Conservation (phyloP, 2,888 invertebrate species). For the Spilarctia lutea region DNA sequence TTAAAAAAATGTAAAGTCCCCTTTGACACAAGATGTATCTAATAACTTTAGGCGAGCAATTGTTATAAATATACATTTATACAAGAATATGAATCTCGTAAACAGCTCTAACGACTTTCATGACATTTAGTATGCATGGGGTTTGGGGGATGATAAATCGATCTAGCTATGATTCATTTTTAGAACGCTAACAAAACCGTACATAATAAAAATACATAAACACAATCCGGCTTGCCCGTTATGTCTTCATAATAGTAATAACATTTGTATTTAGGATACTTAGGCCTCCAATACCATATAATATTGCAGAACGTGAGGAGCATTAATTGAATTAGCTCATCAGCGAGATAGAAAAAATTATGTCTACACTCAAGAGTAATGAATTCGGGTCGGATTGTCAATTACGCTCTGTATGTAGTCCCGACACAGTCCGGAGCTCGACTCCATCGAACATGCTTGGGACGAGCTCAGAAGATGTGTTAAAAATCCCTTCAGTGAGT, state of each 20-base stretch:
- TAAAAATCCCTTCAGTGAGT: too few species aligned
- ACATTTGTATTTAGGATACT: constrained; percentile 42
- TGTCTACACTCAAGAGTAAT: neutral
- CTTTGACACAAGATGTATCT: too few species aligned
- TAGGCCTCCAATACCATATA: constrained; percentile 21
- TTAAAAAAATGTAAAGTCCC: too few species aligned
- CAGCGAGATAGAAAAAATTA: neutral
- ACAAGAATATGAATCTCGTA: too few species aligned
- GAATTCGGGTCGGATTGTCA: neutral
- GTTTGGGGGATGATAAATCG: too few species aligned
- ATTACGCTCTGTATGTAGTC: neutral
- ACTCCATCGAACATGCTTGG: neutral
- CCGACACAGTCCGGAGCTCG: neutral
- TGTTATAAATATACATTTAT: too few species aligned
- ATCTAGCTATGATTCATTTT: too few species aligned
- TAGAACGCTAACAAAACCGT: too few species aligned
- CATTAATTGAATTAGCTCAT: constrained; percentile 27
- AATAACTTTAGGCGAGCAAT: too few species aligned
- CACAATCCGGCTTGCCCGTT: constrained; percentile 2
- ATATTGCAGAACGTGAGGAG: constrained; percentile 21
- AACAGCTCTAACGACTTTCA: too few species aligned
- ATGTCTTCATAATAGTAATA: constrained; percentile 21
- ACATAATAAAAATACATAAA: neutral
- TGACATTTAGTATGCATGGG: too few species aligned
- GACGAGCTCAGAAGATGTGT: neutral